A percentile compares a stretch with the other conserved stretches of the same genome.
Evolutionary conservation across 2,113 vertebrate genomes (phyloP).

Genomic region (Brachyhypopomus occidentalis): DNA sequence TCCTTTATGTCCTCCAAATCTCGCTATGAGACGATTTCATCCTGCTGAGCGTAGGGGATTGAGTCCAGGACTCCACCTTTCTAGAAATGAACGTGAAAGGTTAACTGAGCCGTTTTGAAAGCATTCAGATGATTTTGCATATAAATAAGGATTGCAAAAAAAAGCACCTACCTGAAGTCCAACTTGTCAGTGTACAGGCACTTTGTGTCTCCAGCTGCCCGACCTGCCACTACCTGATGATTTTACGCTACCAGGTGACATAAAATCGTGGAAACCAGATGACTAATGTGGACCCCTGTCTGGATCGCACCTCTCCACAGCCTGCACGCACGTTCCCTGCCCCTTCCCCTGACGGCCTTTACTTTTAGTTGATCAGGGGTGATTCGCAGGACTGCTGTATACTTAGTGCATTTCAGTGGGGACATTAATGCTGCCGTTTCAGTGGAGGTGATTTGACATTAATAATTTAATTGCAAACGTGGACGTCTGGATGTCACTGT

Average conservation of each 20-base stretch:
- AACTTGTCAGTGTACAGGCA: conserved; percentile 57
- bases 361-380: conserved; percentile 67
- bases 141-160: conserved; percentile 32
- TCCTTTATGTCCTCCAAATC: too few species aligned
- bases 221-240: conserved; percentile 63
- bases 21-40: too few species aligned
- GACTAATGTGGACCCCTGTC: conserved; percentile 60
- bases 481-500: conserved; percentile 61
- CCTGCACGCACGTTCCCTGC: conserved; percentile 41
- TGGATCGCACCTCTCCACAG: conserved; percentile 24
- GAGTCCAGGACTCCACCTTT: background rate
- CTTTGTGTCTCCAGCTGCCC: conserved; percentile 60
- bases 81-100: background rate
- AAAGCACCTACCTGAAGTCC: conserved; percentile 36
- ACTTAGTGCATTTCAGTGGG: conserved; percentile 69
- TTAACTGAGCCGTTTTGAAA: conserved; percentile 35
- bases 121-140: conserved; percentile 22
- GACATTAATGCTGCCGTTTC: conserved; percentile 64
- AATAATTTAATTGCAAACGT: conserved; percentile 74
- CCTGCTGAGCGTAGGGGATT: too few species aligned
- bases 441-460: conserved; percentile 63
- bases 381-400: conserved; percentile 67
- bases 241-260: conserved; percentile 64
- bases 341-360: conserved; percentile 43
- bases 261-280: conserved; percentile 63